Conservation (phyloP, 1,140 invertebrate genomes). For the Melipona quadrifasciata region DNA sequence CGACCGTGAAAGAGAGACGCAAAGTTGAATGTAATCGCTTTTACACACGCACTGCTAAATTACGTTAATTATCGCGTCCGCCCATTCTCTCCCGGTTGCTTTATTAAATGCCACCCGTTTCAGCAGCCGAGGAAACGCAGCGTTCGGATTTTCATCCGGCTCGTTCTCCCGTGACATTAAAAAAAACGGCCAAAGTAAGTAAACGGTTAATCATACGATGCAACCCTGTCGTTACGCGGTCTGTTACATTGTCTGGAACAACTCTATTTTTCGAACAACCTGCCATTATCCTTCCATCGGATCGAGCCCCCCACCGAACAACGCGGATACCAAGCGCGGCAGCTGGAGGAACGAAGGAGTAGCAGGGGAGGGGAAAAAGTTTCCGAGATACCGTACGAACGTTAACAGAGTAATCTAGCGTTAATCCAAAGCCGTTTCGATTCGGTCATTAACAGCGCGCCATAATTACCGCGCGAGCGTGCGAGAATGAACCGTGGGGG, state of each 20-base stretch:
- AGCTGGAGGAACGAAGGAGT: neutral
- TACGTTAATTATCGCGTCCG: neutral
- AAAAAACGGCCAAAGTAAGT: neutral
- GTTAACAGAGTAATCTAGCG: slow-evolving; percentile 8
- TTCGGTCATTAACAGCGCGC: neutral
- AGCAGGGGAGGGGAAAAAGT: too few relatives aligned
- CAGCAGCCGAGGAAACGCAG: neutral
- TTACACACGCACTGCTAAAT: neutral
- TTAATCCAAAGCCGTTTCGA: neutral
- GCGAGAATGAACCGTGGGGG: slow-evolving; percentile 23
- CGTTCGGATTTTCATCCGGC: neutral
- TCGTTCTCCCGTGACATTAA: neutral
- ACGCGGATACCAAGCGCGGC: neutral
- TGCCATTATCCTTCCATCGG: neutral
- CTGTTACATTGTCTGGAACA: neutral
- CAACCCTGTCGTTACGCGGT: neutral
- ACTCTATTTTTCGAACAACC: neutral
- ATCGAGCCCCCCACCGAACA: too few relatives aligned
- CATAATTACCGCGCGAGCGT: slow-evolving; percentile 23
- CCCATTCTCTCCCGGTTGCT: neutral
- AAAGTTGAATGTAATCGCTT: neutral
- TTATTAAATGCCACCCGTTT: neutral
- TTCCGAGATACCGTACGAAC: neutral
- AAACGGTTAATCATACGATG: neutral
- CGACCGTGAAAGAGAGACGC: neutral